Base-by-base conservation (phyloP, 2,888 invertebrate genomes). In the Sarcophaga carnaria region DNA sequence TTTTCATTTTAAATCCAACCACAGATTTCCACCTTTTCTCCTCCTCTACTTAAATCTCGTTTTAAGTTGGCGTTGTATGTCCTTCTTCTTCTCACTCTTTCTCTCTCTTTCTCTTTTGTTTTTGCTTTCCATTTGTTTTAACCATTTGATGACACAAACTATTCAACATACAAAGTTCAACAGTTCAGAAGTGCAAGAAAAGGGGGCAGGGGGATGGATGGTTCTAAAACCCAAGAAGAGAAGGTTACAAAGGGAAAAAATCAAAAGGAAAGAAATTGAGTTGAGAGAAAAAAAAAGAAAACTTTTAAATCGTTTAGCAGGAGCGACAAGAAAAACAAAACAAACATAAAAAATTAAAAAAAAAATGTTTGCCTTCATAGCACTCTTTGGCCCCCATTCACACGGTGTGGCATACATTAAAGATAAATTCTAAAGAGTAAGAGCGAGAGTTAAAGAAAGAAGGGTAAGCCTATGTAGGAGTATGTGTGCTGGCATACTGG, bases 81-180 rank as follows among this genome's bases (percentile, higher is more conserved):
- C 10, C 10, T 37, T 37, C 8, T 37, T 0, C 8, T 6, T 6
- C 8, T 27, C 27, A 3, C 37, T 37, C 6, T 37, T 8, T 37
- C 37, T 62, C 62, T 78, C 45, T 27, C 47, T 17, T 2, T 27
- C 27, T 6, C 45, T 2, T 59, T 25, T 27, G 17, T 49, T 47
- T 22, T 75, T 72, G 12, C 27, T 66, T n/a, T 20, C 25, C 47
- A 79, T 75, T 79, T 82, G 76, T 83, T 83, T 76, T 76, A 49
- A 85, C 78, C 70, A 86, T 82, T 79, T 83, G 83, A 83, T 80
- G 86, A 83, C 75, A 86, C 82, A 79, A 80, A 86, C 82, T 86
- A 75, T 75, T 82, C 79, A 75, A 69, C 79, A 76, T 67, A 49
- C 20, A 80, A 86, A 86, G 86, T 86, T 86, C 83, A 86, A 20